Evolutionary conservation across 2,888 invertebrate species (phyloP), one percentile per base, ranked within the genome.

Genomic region (Brenthis daphne): DNA sequence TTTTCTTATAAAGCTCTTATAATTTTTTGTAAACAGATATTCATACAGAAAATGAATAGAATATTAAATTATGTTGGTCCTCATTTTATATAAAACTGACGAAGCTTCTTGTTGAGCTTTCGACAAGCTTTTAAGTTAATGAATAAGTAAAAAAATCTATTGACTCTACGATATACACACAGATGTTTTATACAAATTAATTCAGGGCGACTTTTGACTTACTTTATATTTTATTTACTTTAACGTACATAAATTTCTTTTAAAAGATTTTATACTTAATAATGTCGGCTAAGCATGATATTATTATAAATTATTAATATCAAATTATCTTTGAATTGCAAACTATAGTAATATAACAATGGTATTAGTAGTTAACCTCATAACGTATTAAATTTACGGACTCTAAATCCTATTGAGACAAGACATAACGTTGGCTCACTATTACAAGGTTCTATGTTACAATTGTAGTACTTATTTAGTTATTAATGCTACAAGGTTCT

Each of bases 101-200:
- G 89, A 87, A 87, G 88, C 88, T 85, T 82, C 89, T 91, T 90
- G 88, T 90, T 89, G 86, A 85, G 89, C 89, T 90, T 88, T 88
- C 88, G 84, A 90, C 89, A 89, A 86, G 89, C 92, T 92, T 90
- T 92, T 89, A 92, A 90, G 85, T 87, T 91, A 91, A 92, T 91
- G 92, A 92, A 90, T 83, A 85, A 87, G 84, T 90, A 87, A 87
- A 86, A 87, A 89, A 86, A 85, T 86, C 82, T 89, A 90, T 92
- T 87, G 89, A 89, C 88, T 88, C 80, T 82, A 64, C 61, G 66
- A 73, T 73, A 55, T 72, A 65, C n/a, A 14, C 61, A 50, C 65
- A 68, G 65, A 65, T 69, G 65, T 67, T 68, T 74, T 71, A 65
- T 56, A 70, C 51, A 69, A 71, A 75, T 74, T 68, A 73, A 73